Evolutionary conservation across 2,113 vertebrate genomes (phyloP).

Genomic region (Mugil cephalus): DNA sequence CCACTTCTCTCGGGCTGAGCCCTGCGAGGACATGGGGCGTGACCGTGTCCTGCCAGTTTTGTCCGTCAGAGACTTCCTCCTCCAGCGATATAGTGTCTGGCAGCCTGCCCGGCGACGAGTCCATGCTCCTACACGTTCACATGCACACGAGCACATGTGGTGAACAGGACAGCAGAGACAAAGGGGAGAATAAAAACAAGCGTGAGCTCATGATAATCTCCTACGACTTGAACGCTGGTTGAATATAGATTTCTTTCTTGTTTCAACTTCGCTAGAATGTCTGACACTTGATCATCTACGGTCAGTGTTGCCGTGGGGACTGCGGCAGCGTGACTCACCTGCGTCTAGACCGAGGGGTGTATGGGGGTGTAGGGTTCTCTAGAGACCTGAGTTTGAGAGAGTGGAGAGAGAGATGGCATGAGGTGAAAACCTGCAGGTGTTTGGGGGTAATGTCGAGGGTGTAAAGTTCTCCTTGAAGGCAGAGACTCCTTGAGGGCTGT

Average conservation of each 20-base stretch:
- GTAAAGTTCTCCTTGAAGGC: neutral
- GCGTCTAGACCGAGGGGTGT: constrained; percentile 92
- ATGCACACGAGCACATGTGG: neutral
- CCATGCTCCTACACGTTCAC: constrained; percentile 84
- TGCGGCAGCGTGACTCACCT: constrained; percentile 81
- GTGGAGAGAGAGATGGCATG: constrained; percentile 38
- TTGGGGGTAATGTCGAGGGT: neutral
- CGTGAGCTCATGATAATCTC: neutral
- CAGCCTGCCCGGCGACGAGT: constrained; percentile 85
- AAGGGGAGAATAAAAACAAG: neutral
- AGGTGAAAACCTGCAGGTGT: constrained; percentile 36
- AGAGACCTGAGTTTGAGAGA: constrained; percentile 86
- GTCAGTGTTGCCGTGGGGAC: neutral
- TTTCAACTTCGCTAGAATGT: too few species aligned
- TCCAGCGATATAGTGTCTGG: constrained; percentile 87
- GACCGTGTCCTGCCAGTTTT: constrained; percentile 92
- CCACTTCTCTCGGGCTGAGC: constrained; percentile 87
- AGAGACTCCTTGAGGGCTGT: neutral
- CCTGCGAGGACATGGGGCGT: constrained; percentile 83
- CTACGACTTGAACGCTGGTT: too few species aligned
- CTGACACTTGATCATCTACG: neutral
- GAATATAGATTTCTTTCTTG: too few species aligned
- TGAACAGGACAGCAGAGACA: rapidly evolving
- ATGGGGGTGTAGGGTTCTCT: constrained; percentile 94
- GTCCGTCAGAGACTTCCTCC: constrained; percentile 88